These are phyloP conservation scores for Machimus atricapillus DNA, from an alignment of 2,888 invertebrate genomes.

Conservation along the genomic window DNA sequence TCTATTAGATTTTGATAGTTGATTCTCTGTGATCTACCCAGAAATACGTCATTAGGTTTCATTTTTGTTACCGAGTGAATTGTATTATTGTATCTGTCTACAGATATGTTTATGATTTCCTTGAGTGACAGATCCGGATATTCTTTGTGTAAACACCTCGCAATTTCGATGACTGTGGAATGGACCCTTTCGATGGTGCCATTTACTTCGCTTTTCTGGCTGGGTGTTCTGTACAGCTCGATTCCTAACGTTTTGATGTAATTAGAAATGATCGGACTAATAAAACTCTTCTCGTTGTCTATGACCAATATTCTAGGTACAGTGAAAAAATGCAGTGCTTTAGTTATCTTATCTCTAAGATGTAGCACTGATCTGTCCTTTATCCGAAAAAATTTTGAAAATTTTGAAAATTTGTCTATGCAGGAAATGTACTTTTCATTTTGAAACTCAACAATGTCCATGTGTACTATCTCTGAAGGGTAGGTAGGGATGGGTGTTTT, in stretches of 20 bases:
- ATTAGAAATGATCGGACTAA: neutral
- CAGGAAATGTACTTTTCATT: neutral
- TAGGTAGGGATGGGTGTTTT: neutral
- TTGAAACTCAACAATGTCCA: neutral
- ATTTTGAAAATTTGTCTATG: neutral
- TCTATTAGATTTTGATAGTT: neutral
- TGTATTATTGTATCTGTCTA: constrained; percentile 17
- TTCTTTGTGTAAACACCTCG: neutral
- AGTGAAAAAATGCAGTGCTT: neutral
- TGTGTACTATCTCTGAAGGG: neutral
- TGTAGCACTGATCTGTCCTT: neutral
- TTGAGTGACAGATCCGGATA: neutral
- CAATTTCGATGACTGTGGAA: constrained; percentile 33
- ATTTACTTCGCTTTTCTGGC: constrained; percentile 12
- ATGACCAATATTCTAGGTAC: neutral
- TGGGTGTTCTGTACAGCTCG: neutral
- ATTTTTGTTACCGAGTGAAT: constrained; percentile 22
- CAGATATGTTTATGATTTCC: constrained; percentile 14
- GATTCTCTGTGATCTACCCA: neutral
- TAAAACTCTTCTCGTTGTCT: neutral
- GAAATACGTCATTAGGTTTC: constrained; percentile 26
- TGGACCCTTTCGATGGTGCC: constrained; percentile 33
- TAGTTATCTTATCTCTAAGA: neutral
- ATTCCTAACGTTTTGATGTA: neutral
- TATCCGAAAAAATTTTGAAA: neutral